A percentile compares a stretch with the other conserved stretches of the same genome.
Evolutionary conservation across 2,888 invertebrate species (phyloP).

Genomic region (Aleiodes alternator): DNA sequence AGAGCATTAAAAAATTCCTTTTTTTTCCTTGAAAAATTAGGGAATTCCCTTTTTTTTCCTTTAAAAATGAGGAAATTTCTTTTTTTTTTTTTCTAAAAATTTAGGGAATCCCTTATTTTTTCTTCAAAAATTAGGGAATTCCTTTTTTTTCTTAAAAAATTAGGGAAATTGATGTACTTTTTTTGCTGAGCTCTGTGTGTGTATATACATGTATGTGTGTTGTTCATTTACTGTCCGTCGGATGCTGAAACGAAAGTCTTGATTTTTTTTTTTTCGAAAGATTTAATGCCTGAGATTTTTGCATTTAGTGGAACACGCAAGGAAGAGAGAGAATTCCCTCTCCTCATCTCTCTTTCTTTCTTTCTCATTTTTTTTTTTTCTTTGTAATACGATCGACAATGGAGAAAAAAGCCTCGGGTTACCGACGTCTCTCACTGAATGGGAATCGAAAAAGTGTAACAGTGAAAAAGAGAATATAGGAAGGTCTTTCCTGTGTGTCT

Average conservation of each 20-base stretch:
- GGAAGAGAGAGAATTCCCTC: background rate
- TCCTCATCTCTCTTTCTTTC: background rate
- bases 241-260: constrained; percentile 8
- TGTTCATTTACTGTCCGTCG: constrained; percentile 40
- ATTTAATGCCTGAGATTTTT: constrained; percentile 3
- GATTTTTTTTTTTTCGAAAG: constrained; percentile 3
- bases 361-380: background rate
- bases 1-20: no score
- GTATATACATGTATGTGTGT: no score
- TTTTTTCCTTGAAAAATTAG: no score
- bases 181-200: background rate
- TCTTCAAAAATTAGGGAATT: no score
- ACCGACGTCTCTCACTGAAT: constrained; percentile 28
- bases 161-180: constrained; percentile 37
- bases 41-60: no score
- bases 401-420: constrained; percentile 34
- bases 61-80: no score
- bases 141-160: background rate
- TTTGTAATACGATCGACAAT: constrained; percentile 31
- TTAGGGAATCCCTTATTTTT: no score
- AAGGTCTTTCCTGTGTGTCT: constrained; percentile 7
- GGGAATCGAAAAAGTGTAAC: constrained; percentile 30
- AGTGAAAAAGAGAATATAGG: constrained; percentile 23
- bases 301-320: constrained; percentile 28
- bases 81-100: no score